Percentiles rank a stretch among this genome's conserved stretches.
These are phyloP conservation scores for Pituophis catenifer DNA, from an alignment of 2,113 vertebrate genomes.

Conservation along the genomic window DNA sequence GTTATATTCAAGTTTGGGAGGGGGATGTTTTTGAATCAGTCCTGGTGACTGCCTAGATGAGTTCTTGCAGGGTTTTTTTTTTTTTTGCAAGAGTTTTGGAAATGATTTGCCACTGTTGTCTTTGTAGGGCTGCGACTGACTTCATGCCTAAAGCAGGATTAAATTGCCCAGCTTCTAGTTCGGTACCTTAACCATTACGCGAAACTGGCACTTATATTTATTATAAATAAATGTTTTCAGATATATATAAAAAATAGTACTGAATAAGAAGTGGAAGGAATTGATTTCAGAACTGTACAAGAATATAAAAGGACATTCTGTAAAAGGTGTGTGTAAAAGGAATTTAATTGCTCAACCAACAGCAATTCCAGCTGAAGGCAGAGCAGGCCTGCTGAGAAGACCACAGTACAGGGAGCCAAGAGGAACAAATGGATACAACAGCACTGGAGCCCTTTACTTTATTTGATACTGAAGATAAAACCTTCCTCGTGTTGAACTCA, in stretches of 20 bases:
- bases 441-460: not conserved
- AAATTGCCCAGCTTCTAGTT: not conserved
- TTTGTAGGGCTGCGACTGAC: not conserved
- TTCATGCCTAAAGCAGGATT: not conserved
- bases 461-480: not conserved
- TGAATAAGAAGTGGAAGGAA: not conserved
- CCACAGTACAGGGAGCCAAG: not conserved
- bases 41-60: not conserved
- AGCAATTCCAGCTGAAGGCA: not conserved
- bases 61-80: not conserved
- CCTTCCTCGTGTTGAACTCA: not conserved
- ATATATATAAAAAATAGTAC: not conserved
- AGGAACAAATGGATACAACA: not conserved
- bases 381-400: not conserved
- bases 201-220: not conserved
- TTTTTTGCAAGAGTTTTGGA: not conserved
- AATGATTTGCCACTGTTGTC: not conserved
- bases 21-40: not conserved
- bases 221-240: not conserved
- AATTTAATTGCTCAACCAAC: not conserved
- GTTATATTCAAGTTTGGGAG: not conserved
- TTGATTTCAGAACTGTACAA: not conserved
- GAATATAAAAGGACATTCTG: not conserved
- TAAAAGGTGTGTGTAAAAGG: not conserved
- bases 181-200: not conserved